phyloP scores from a whole-genome alignment of 1,140 invertebrate species.

The Drosophila funebris region DNA sequence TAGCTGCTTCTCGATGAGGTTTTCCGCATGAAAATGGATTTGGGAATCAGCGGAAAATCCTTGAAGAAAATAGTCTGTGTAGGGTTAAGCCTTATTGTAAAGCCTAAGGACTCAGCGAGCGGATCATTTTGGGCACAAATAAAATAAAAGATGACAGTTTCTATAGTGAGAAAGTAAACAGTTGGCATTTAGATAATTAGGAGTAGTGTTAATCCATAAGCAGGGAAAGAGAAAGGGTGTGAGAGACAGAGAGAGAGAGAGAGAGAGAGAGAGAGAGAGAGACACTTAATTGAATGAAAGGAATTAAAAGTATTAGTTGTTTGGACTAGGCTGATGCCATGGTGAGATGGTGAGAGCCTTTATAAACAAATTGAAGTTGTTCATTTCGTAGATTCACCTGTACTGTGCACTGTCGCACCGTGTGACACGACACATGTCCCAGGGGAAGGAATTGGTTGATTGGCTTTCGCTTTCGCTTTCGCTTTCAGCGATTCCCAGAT shows the following conservation, averaged over 20 bases:
- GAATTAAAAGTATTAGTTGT: not conserved
- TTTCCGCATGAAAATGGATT: no score
- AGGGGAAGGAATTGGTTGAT: slow-evolving; percentile 1
- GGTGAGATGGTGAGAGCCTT: not conserved
- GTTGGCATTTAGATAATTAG: not conserved
- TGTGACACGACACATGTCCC: slow-evolving; percentile 34
- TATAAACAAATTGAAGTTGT: slow-evolving; percentile 4
- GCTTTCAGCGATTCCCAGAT: slow-evolving; percentile 6
- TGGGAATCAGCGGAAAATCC: no score
- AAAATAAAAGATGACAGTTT: not conserved
- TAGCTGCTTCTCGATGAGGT: no score
- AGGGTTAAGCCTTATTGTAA: no score
- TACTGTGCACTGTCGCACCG: slow-evolving; percentile 13
- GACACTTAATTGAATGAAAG: not conserved
- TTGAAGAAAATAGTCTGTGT: no score
- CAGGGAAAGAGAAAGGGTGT: no score
- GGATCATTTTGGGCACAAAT: no score
- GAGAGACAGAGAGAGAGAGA: not conserved
- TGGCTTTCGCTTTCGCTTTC: not conserved
- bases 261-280: not conserved
- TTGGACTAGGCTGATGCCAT: not conserved
- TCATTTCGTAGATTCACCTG: not conserved
- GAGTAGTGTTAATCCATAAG: not conserved
- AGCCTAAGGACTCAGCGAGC: no score
- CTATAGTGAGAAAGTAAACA: not conserved